Conservation (phyloP, 2,797 vertebrate genomes). For the Microctenopoma steveboyesi region DNA sequence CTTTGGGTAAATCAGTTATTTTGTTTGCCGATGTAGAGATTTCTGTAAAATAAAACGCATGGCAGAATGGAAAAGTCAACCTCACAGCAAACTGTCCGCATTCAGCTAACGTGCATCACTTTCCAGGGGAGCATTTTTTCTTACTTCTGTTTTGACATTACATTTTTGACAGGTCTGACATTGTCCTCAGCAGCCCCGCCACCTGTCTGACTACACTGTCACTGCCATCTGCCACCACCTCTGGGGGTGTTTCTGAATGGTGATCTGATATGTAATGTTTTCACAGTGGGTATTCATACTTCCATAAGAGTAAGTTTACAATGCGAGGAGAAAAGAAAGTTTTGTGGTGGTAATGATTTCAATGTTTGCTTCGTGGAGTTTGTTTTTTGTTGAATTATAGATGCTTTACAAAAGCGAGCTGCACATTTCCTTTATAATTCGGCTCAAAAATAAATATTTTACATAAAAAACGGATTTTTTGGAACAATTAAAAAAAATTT, state of each 20-base stretch:
- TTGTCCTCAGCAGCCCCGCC: conserved; percentile 18
- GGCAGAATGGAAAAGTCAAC: conserved; percentile 14
- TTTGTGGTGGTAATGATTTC: background rate
- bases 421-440: background rate
- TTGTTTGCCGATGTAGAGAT: background rate
- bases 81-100: conserved; percentile 11
- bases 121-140: conserved; percentile 10
- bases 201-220: conserved; percentile 33
- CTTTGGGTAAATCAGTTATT: conserved; percentile 3
- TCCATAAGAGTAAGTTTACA: background rate
- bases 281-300: conserved; percentile 17
- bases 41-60: conserved; percentile 7
- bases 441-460: too few relatives aligned
- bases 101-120: conserved; percentile 22
- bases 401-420: background rate
- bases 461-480: background rate
- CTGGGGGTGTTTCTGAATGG: background rate
- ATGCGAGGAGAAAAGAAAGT: background rate
- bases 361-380: background rate
- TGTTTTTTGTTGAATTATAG: background rate
- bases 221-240: conserved; percentile 30
- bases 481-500: too few relatives aligned
- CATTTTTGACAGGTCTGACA: conserved; percentile 32
- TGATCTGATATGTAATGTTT: conserved; percentile 27
- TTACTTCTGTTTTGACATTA: conserved; percentile 26